Evolutionary conservation across 2,113 vertebrate species (phyloP).

Genomic region (Psephotus haematonotus): DNA sequence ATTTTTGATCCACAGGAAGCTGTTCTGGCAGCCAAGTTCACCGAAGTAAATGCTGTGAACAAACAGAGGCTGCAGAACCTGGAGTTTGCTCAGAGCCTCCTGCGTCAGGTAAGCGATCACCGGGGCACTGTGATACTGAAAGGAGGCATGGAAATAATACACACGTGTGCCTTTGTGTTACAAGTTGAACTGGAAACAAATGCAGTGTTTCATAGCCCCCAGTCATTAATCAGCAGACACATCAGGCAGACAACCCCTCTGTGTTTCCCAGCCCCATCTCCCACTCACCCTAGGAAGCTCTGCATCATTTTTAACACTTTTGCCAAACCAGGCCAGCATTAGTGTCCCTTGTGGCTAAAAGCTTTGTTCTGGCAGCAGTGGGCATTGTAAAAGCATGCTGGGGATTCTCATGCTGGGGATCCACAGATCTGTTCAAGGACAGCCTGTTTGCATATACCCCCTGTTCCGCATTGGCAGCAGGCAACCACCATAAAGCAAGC

Average conservation of each 20-base stretch:
- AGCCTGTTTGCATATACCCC: background rate
- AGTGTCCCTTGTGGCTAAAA: background rate
- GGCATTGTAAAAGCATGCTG: background rate
- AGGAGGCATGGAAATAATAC: rapidly evolving
- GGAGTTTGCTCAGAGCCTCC: conserved; percentile 88
- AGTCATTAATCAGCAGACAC: background rate
- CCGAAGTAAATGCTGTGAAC: conserved; percentile 89
- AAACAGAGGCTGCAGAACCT: conserved; percentile 89
- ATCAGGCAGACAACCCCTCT: background rate
- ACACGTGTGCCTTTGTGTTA: rapidly evolving
- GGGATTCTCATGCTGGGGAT: background rate
- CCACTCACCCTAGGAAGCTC: background rate
- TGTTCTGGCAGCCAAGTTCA: conserved; percentile 87
- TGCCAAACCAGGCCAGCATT: background rate
- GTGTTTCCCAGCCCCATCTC: background rate
- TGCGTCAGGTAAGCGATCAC: conserved; percentile 83
- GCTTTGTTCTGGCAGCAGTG: background rate
- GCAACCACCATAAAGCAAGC: background rate
- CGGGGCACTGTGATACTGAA: rapidly evolving
- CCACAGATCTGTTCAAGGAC: background rate
- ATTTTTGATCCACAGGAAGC: conserved; percentile 80
- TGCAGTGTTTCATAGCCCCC: background rate
- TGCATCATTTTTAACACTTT: background rate
- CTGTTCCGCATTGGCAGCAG: background rate
- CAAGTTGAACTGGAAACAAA: background rate